Evolutionary conservation across 2,797 vertebrate genomes (phyloP).

Genomic region (Ctenosaura bakeri): DNA sequence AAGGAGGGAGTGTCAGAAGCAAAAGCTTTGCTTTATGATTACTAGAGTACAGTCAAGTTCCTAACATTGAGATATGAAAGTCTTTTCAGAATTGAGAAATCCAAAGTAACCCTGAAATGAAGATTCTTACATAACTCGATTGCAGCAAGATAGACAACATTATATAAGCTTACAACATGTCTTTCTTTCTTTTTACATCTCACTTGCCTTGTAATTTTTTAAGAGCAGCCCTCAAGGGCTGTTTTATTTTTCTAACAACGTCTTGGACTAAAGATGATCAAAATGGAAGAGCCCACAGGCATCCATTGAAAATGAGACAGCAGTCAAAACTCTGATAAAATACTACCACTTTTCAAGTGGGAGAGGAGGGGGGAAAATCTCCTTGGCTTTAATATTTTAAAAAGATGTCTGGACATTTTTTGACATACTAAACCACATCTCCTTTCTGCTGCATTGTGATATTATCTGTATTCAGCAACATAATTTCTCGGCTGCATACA

Average conservation of each 20-base stretch:
- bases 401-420: conserved; percentile 10
- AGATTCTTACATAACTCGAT: conserved; percentile 42
- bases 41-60: conserved; percentile 52
- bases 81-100: conserved; percentile 44
- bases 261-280: conserved; percentile 52
- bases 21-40: conserved; percentile 4
- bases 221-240: conserved; percentile 52
- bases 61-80: conserved; percentile 29
- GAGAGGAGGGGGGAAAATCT: background rate
- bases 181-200: background rate
- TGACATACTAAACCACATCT: background rate
- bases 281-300: conserved; percentile 48
- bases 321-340: conserved; percentile 32
- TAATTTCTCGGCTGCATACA: conserved; percentile 2
- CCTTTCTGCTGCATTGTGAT: background rate
- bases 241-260: conserved; percentile 59
- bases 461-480: conserved; percentile 64
- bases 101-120: background rate
- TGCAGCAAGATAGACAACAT: background rate
- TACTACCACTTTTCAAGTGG: background rate
- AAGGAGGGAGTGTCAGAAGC: too few relatives aligned
- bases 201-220: conserved; percentile 53
- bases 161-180: conserved; percentile 25
- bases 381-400: background rate
- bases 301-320: conserved; percentile 59